Evolutionary conservation across 2,888 invertebrate genomes (phyloP), one percentile per base, ranked within the genome.

Genomic region (Augiades crinisus): DNA sequence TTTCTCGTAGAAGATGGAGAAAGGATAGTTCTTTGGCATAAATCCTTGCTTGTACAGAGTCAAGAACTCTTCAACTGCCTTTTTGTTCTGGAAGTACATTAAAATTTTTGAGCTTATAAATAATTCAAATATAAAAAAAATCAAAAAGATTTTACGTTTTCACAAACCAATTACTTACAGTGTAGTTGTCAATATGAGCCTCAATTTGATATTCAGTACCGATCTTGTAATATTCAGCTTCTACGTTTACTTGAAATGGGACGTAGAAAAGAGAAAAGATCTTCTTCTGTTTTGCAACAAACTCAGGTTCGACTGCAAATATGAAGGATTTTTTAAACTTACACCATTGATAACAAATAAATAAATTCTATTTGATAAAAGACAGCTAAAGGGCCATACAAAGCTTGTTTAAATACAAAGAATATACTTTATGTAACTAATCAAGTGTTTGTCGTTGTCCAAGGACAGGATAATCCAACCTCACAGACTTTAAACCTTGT

Each of bases 1-100:
- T 33, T 65, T 73, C 52, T 84, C 79, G 52, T 83, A 75, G 62
- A 70, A 92, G 77, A 80, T 84, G 45, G 92, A 91, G 75, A 90
- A 92, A 41, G 90, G 70, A 33, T 83, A 76, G 34, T 81, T 78
- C 54, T 85, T 90, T 0, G 91, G 87, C 43, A 91, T 57, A 59
- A 90, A 82, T 30, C 91, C 90, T 52, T 78, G 68, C 45, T 84
- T 81, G 69, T 79, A 85, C 37, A 78, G 61, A 0, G 58, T 46
- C 50, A 87, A 58, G 62, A 91, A 91, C 12, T 88, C 81, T 34
- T 81, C 75, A 3, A 91, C 81, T 0, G 78, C 80, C 56, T 81
- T 68, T 55, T 81, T 75, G 62, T 89, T 79, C 88, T 90, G 71
- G 12, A 67, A 70, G 58, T 44, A 54, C 17, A 6, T 14, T 33